These are phyloP conservation scores for Cryptus viduatorius DNA, from an alignment of 2,888 invertebrate genomes.

Conservation along the genomic window DNA sequence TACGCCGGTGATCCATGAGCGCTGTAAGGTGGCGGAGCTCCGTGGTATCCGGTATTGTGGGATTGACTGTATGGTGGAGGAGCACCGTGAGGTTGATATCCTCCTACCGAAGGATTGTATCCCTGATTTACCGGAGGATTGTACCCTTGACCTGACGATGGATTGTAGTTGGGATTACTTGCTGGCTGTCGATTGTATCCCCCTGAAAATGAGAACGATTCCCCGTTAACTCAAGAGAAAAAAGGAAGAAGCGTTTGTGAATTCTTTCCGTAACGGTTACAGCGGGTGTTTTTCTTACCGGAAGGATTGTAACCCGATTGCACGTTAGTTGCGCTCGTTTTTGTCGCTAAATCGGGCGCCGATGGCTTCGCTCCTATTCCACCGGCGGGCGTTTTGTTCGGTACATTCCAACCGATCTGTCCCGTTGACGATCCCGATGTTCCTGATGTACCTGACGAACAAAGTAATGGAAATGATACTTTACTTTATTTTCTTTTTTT, in stretches of 20 bases:
- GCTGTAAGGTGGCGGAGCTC: conserved; percentile 58
- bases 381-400: conserved; percentile 70
- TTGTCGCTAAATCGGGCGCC: conserved; percentile 78
- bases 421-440: conserved; percentile 73
- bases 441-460: conserved; percentile 28
- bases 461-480: background rate
- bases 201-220: conserved; percentile 63
- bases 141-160: conserved; percentile 72
- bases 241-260: conserved; percentile 9
- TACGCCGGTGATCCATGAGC: conserved; percentile 64
- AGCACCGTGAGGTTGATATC: conserved; percentile 61
- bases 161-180: conserved; percentile 71
- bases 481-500: conserved; percentile 1
- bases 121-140: conserved; percentile 73
- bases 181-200: conserved; percentile 75
- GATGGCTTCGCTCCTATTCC: conserved; percentile 76
- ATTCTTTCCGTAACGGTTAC: background rate
- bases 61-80: conserved; percentile 70
- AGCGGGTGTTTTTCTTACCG: conserved; percentile 42
- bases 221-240: background rate
- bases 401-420: conserved; percentile 81
- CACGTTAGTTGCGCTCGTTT: conserved; percentile 79
- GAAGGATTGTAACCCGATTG: conserved; percentile 79
- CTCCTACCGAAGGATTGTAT: conserved; percentile 68
- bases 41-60: conserved; percentile 38